These are phyloP conservation scores for Diadumene lineata DNA, from an alignment of 92 coral and sea anemone genomes.

Conservation along the genomic window DNA sequence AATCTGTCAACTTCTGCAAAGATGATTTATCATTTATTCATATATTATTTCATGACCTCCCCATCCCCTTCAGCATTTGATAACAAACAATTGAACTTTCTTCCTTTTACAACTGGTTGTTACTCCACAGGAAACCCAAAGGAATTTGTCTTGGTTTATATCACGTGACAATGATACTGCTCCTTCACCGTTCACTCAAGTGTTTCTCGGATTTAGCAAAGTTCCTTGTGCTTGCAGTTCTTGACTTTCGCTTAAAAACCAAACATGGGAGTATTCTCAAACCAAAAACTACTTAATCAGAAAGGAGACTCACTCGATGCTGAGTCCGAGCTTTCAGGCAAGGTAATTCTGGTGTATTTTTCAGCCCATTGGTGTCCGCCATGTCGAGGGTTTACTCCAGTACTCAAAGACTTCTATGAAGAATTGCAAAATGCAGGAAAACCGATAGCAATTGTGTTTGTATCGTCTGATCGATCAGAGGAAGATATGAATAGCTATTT, in stretches of 20 bases:
- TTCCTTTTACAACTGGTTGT: too few species aligned
- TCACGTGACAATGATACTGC: not conserved
- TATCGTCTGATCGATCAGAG: conserved; percentile 39
- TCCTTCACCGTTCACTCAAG: not conserved
- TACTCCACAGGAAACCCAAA: conserved; percentile 36
- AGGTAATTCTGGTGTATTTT: conserved; percentile 39
- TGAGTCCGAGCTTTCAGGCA: not conserved
- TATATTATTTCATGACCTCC: too few species aligned
- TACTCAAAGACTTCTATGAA: conserved; percentile 48
- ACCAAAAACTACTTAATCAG: not conserved
- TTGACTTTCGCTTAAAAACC: conserved; percentile 6
- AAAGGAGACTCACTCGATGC: not conserved
- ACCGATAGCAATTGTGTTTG: conserved; percentile 40
- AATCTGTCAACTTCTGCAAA: too few species aligned
- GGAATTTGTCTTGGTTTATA: not conserved
- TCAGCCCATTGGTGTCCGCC: conserved; percentile 57
- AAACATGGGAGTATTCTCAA: conserved; percentile 20
- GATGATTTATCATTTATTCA: too few species aligned
- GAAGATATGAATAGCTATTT: conserved; percentile 37
- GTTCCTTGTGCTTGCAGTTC: not conserved
- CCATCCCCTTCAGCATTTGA: too few species aligned
- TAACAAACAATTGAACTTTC: too few species aligned
- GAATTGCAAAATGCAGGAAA: conserved; percentile 14
- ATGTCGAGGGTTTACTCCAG: conserved; percentile 48
- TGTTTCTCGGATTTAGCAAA: not conserved